These are phyloP conservation scores for Helicorthomorpha holstii DNA, from an alignment of 1,140 invertebrate genomes.

Conservation along the genomic window DNA sequence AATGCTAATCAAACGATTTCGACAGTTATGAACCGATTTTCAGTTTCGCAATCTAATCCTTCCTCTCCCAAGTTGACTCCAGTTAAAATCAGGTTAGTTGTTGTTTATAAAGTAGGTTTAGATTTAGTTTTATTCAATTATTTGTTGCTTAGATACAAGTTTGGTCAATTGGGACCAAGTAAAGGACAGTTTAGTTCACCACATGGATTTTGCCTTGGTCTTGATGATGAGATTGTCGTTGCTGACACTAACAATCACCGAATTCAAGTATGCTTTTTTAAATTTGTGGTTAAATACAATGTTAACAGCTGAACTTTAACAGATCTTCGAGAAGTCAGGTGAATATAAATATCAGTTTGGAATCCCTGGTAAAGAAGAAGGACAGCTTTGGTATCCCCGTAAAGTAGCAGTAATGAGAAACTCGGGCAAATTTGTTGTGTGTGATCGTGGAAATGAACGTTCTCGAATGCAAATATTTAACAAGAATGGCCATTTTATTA, in stretches of 20 bases:
- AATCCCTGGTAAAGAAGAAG: conserved; percentile 78
- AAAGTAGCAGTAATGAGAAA: conserved; percentile 84
- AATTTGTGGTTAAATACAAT: background rate
- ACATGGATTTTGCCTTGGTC: conserved; percentile 87
- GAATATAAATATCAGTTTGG: conserved; percentile 79
- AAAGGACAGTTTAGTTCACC: conserved; percentile 92
- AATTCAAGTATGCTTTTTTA: conserved; percentile 38
- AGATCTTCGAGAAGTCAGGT: conserved; percentile 80
- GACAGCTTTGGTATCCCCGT: conserved; percentile 88
- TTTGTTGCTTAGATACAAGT: conserved; percentile 53
- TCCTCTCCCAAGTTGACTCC: conserved; percentile 22
- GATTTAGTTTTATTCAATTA: background rate
- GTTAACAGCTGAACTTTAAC: background rate
- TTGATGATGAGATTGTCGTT: conserved; percentile 77
- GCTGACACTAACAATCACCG: conserved; percentile 94
- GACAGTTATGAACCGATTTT: no score
- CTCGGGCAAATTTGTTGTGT: conserved; percentile 81
- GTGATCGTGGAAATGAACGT: conserved; percentile 86
- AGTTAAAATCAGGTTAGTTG: conserved; percentile 28
- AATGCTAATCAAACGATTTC: no score
- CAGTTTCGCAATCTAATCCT: conserved; percentile 11
- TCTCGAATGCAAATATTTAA: conserved; percentile 88
- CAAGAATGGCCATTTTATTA: conserved; percentile 43
- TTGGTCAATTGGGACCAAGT: conserved; percentile 74
- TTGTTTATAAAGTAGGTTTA: background rate